Base-by-base conservation (phyloP, 2,797 vertebrate species). In the Apogon talboti region DNA sequence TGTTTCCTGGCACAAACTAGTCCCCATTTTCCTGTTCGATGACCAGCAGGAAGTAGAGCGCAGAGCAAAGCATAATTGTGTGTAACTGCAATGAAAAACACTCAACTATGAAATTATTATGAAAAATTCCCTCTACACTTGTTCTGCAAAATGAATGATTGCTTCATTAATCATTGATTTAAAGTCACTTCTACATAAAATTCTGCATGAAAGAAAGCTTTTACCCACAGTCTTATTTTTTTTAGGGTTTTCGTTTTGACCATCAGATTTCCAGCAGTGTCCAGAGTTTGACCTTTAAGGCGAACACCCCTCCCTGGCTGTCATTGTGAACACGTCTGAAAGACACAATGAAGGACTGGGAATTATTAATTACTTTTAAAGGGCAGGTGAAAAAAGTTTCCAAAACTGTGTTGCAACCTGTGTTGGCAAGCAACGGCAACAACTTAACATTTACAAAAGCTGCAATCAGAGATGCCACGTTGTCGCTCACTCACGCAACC, bases 341-440 rank as follows among this genome's bases (percentile, higher is more conserved):
- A 78, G 67, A 83, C 83, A 91, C 88, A 91, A 91, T 90, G 76
- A 78, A 64, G 51, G 40, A 56, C 59, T 53, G 30, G 79, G 74
- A 83, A 82, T 83, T 78, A 85, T 81, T 87, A 85, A 88, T 86
- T 79, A 82, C 74, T 87, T 82, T 74, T 48, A 91, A 91, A 92
- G 90, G 90, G 82, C 90, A 91, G 53, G 51, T 66, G 79, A 76
- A 84, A 83, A 79, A 58, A 53, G 40, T 45, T 64, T 71, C 18
- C 68, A 43, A 58, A 33, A 45, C 72, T 72, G 55, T 62, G 55
- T 82, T 28, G 24, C 24, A 28, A 28, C 76, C 76, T 78, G 72
- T 66, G 49, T 60, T 61, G 54, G 54, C 65, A 72, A 63, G 54
- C 8, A 37, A 62, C 66, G 50, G 48, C 4, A 64, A 43, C 53